phyloP scores from a whole-genome alignment of 2,797 vertebrate genomes.

The Eospalax fontanierii region DNA sequence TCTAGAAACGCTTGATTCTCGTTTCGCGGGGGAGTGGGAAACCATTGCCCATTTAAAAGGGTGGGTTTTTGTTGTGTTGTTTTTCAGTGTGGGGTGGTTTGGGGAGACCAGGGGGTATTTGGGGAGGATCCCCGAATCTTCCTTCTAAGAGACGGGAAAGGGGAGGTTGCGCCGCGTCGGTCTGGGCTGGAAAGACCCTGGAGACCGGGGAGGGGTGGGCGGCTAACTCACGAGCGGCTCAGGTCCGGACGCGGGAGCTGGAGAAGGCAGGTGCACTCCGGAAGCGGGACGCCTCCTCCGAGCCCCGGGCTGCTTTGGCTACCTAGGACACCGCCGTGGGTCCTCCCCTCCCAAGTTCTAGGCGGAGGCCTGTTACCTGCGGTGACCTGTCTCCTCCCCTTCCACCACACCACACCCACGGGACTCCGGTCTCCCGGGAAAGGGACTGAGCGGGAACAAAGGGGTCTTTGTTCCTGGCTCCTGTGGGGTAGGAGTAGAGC shows the following conservation, averaged over 20 bases:
- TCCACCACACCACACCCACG: constrained; percentile 78
- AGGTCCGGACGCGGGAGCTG: fast-evolving
- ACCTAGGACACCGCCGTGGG: not conserved
- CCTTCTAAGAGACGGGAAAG: not conserved
- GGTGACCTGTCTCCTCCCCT: constrained; percentile 79
- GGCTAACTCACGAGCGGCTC: not conserved
- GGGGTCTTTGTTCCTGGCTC: constrained; percentile 85
- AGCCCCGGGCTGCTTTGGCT: not conserved
- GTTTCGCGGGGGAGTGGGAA: not conserved
- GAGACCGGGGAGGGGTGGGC: not conserved
- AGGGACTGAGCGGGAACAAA: constrained; percentile 81
- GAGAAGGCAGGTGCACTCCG: constrained; percentile 12
- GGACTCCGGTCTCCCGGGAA: constrained; percentile 76
- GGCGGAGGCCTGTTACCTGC: constrained; percentile 76
- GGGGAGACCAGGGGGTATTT: not conserved
- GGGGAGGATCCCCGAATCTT: not conserved
- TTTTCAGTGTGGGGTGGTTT: not conserved
- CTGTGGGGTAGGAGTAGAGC: constrained; percentile 63
- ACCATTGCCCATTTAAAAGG: not conserved
- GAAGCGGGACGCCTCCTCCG: constrained; percentile 11
- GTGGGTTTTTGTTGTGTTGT: too few species aligned
- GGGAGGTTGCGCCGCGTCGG: not conserved
- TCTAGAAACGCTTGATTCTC: constrained; percentile 49
- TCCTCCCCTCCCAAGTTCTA: constrained; percentile 37
- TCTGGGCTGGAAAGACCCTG: not conserved